Conservation (phyloP, 2,797 vertebrate species). For the Anolis apletophallus region DNA sequence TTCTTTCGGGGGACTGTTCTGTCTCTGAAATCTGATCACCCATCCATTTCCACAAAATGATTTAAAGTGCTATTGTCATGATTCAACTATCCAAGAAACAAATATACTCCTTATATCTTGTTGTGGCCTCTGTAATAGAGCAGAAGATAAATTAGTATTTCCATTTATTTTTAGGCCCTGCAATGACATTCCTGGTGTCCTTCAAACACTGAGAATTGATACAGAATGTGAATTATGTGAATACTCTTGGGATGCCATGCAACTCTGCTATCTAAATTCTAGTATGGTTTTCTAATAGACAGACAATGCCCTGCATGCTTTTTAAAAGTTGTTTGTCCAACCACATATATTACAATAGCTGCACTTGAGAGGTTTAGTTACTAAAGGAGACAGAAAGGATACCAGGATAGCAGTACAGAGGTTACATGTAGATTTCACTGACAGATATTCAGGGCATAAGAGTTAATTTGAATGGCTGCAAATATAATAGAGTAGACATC, state of each 20-base stretch:
- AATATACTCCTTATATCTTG: constrained; percentile 48
- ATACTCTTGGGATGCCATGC: constrained; percentile 48
- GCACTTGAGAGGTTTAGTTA: background rate
- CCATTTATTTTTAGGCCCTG: constrained; percentile 56
- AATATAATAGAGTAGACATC: background rate
- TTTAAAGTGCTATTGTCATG: constrained; percentile 32
- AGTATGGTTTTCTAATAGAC: constrained; percentile 41
- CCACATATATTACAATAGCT: constrained; percentile 44
- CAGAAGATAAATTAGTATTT: constrained; percentile 58
- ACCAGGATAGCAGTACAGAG: background rate
- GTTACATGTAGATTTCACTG: too few species aligned
- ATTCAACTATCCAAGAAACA: constrained; percentile 21
- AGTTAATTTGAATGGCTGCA: background rate
- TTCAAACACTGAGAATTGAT: constrained; percentile 49
- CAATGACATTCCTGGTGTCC: constrained; percentile 63
- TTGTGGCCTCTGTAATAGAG: constrained; percentile 43
- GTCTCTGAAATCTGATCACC: background rate
- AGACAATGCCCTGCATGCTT: background rate
- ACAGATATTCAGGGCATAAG: too few species aligned
- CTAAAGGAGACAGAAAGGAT: background rate
- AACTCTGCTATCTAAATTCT: constrained; percentile 51
- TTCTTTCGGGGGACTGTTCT: constrained; percentile 10
- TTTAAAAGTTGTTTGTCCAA: constrained; percentile 2
- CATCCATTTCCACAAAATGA: background rate
- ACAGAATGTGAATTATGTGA: constrained; percentile 61